Evolutionary conservation across 2,113 vertebrate species (phyloP), one percentile per base, ranked within the genome.

Genomic region (Hydrochoerus hydrochaeris): DNA sequence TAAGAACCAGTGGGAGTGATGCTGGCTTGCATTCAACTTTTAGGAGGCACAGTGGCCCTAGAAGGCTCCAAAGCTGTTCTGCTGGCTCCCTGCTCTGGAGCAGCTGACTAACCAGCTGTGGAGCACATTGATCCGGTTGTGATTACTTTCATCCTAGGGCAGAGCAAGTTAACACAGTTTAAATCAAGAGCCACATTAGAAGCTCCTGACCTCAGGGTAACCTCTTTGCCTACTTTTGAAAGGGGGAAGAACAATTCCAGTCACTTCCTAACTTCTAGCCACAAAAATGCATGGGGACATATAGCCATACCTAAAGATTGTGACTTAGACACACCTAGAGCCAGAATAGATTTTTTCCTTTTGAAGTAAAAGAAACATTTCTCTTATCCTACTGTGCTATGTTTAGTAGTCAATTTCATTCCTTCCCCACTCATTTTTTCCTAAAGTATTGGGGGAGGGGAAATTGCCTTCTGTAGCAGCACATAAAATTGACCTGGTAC

Each of bases 171-270:
- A 94, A 92, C 96, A 90, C 78, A 85, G 5, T 90, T 96, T 96
- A 95, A 91, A 95, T 97, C 88, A 90, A 92, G 95, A 90, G 65
- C 77, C 73, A 63, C 67, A 14, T 85, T 88, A 89, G 93, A 95
- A 69, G 83, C 89, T 93, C 52, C 91, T 95, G 95, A 91, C 96
- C 96, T 93, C 80, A 91, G 35, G 49, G 92, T 96, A 88, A 91
- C 96, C 91, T 90, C 92, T 83, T 86, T 94, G 92, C 78, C 95
- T 93, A 86, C 91, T 95, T 97, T 94, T 96, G 95, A 96, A 90
- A 93, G 85, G 28, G 28, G 90, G 84, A 95, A 81, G 84, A 95
- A 81, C 92, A 91, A 58, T 96, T 96, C 88, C 49, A 67, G 41
- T 91, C 91, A 91, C 77, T 96, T 97, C 71, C 69, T 89, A 87